Evolutionary conservation across 2,888 invertebrate genomes (phyloP), one percentile per base, ranked within the genome.

Genomic region (Tribolium freemani): DNA sequence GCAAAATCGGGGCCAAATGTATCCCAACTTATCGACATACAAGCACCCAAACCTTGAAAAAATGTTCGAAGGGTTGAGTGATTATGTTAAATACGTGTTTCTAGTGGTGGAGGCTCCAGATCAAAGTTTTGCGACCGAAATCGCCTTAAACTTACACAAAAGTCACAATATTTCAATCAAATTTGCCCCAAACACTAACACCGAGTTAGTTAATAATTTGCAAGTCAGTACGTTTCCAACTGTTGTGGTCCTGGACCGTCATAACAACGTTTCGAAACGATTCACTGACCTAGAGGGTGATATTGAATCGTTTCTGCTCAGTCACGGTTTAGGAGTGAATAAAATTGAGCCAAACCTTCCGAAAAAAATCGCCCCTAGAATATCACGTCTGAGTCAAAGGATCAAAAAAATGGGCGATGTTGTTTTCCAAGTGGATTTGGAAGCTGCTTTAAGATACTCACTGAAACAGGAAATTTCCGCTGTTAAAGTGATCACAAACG

Each of bases 401-500:
- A 81, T 86, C 6, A 86, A 85, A 61, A 81, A 81, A 75, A 84
- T 84, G 79, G 86, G 87, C 30, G 91, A 94, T 84, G 84, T 89
- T 3, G 90, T 97, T 0, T 96, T 94, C 85, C 94, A 95, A 86
- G 91, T 92, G 75, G 99, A 99, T 87, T 86, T 99, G 71, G 96
- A 97, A 86, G 94, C 93, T 81, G 94, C 96, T 0, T 85, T 99
- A 10, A 90, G 92, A 78, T 94, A 94, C 81, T 93, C 94, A 53
- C 87, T 99, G 20, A 90, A 90, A 76, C 94, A 94, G 78, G 99
- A 99, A 88, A 90, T 99, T 26, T 90, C 93, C 1, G 89, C 92
- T 74, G 88, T 90, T 46, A 91, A 91, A 82, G 84, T 85, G 10
- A 92, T 99, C 53, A 88, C 88, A 16, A 94, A 93, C 0, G 93